Conservation (phyloP, 2,113 vertebrate species). For the Thunnus maccoyii region DNA sequence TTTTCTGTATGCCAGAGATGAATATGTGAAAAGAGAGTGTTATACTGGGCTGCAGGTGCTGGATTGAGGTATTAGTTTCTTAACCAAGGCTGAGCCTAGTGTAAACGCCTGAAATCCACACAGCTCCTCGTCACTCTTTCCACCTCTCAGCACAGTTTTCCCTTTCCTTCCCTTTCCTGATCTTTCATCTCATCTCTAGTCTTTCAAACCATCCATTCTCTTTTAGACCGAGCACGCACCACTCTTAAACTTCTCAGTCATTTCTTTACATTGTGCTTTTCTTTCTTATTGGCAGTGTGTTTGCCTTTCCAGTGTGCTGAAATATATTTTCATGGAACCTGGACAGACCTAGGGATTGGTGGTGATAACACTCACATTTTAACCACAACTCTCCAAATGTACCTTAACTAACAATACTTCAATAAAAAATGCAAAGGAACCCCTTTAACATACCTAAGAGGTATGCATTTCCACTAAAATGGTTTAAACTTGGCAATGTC, state of each 20-base stretch:
- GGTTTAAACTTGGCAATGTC: not conserved
- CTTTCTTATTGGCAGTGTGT: not conserved
- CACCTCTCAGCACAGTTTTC: slow-evolving; percentile 27
- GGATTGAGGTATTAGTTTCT: slow-evolving; percentile 78
- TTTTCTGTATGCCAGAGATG: slow-evolving; percentile 73
- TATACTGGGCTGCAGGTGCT: slow-evolving; percentile 72
- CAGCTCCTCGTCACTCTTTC: slow-evolving; percentile 53
- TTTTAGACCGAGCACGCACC: not conserved
- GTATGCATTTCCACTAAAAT: too few species aligned
- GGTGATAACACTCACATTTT: not conserved
- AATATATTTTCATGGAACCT: not conserved
- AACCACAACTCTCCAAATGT: not conserved
- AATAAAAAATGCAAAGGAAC: not conserved
- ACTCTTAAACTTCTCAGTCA: slow-evolving; percentile 1
- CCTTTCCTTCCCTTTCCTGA: slow-evolving; percentile 5
- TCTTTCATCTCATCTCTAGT: slow-evolving; percentile 16
- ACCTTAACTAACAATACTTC: too few species aligned
- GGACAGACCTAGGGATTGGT: not conserved
- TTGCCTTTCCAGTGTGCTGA: not conserved
- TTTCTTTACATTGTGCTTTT: not conserved
- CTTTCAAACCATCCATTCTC: slow-evolving; percentile 12
- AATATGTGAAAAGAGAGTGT: slow-evolving; percentile 71
- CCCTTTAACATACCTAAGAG: not conserved
- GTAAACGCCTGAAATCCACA: slow-evolving; percentile 75
- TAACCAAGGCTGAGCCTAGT: slow-evolving; percentile 74